Percentiles rank a stretch among this genome's conserved stretches.
Conservation (phyloP, 2,888 invertebrate genomes). For the Apodemia mormo region DNA sequence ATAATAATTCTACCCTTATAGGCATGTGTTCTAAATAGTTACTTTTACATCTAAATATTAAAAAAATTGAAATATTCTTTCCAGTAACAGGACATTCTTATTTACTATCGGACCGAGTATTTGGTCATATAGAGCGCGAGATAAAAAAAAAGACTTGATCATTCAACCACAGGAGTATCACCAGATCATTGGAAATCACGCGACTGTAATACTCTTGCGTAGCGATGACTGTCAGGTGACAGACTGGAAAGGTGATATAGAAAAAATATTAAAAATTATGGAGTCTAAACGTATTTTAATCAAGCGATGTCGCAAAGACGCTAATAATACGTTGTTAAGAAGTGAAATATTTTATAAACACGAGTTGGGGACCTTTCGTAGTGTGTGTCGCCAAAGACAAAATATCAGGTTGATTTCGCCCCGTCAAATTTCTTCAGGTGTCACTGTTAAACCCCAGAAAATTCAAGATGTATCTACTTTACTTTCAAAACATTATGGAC, state of each 20-base stretch:
- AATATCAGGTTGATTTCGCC: conserved; percentile 21
- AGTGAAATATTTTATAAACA: conserved; percentile 23
- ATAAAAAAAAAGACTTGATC: conserved; percentile 19
- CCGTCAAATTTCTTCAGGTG: conserved; percentile 11
- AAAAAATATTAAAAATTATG: conserved; percentile 28
- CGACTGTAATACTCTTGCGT: conserved; percentile 19
- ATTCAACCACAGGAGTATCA: conserved; percentile 20
- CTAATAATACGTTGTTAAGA: conserved; percentile 19
- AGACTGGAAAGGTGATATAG: conserved; percentile 25
- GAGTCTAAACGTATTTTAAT: conserved; percentile 27
- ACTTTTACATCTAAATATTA: conserved; percentile 10
- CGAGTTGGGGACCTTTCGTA: conserved; percentile 24
- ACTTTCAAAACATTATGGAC: conserved; percentile 17
- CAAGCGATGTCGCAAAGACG: conserved; percentile 23
- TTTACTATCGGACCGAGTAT: conserved; percentile 19
- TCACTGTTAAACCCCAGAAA: conserved; percentile 22
- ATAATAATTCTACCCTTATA: conserved; percentile 24
- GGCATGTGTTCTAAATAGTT: conserved; percentile 22
- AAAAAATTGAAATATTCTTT: conserved; percentile 20
- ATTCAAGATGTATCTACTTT: conserved; percentile 17
- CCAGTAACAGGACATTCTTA: conserved; percentile 21
- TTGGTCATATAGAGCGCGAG: conserved; percentile 13
- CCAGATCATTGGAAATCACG: conserved; percentile 17
- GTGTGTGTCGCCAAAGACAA: conserved; percentile 22
- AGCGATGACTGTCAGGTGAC: conserved; percentile 19